Percentiles rank a stretch among this genome's conserved stretches.
These are phyloP conservation scores for Ichneumoninae sp. DNA, from an alignment of 2,888 invertebrate species.

Conservation along the genomic window DNA sequence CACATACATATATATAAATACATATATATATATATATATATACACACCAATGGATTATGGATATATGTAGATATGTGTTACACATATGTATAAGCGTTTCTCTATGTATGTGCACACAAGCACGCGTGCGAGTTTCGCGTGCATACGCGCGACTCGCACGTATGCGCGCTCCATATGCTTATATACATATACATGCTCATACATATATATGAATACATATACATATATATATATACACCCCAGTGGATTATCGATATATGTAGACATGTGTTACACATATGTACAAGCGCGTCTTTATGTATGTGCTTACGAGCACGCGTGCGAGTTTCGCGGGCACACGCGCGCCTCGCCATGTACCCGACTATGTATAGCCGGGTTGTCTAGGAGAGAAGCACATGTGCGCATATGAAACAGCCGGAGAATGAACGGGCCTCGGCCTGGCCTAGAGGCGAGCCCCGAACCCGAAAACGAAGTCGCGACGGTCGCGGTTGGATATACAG, in stretches of 20 bases:
- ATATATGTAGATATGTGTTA: constrained; percentile 27
- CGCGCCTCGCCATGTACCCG: not conserved
- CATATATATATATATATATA: too few relatives aligned
- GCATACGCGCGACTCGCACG: not conserved
- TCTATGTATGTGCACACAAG: not conserved
- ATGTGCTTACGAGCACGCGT: not conserved
- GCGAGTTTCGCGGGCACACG: not conserved
- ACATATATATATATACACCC: not conserved
- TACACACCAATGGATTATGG: too few relatives aligned
- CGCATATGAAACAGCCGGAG: constrained; percentile 5
- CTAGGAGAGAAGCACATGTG: constrained; percentile 24
- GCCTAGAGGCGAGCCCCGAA: constrained; percentile 53
- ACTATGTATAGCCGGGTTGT: constrained; percentile 16
- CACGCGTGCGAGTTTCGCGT: not conserved
- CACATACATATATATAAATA: too few relatives aligned
- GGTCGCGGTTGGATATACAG: constrained; percentile 3
- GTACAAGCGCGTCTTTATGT: not conserved
- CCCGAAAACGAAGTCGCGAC: constrained; percentile 26
- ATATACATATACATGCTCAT: constrained; percentile 38
- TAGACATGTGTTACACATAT: constrained; percentile 12
- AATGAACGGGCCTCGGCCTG: constrained; percentile 15
- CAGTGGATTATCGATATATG: constrained; percentile 20
- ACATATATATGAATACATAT: constrained; percentile 52
- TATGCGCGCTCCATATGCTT: too few relatives aligned
- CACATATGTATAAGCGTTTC: not conserved